A percentile compares a stretch with the other conserved stretches of the same genome.
These are phyloP conservation scores for Bucorvus abyssinicus DNA, from an alignment of 2,797 vertebrate species.

Conservation along the genomic window DNA sequence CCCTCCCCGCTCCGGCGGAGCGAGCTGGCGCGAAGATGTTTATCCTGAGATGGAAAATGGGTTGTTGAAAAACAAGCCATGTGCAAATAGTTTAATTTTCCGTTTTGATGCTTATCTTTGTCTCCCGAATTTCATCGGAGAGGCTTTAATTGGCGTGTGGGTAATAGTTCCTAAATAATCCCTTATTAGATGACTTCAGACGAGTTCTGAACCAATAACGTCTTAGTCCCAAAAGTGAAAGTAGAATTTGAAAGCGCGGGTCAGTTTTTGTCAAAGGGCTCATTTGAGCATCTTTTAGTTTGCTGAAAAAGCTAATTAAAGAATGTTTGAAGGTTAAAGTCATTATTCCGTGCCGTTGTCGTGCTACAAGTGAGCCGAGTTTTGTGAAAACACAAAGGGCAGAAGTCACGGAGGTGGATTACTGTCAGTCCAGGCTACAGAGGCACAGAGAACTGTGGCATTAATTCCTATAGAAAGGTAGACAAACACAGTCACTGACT, in stretches of 20 bases:
- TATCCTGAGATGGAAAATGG: conserved; percentile 50
- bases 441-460: conserved; percentile 51
- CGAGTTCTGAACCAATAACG: conserved; percentile 62
- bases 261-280: conserved; percentile 51
- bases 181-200: conserved; percentile 64
- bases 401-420: conserved; percentile 75
- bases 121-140: conserved; percentile 55
- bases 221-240: conserved; percentile 55
- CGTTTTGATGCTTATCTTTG: conserved; percentile 61
- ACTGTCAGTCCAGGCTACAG: conserved; percentile 67
- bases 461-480: conserved; percentile 76
- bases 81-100: conserved; percentile 64
- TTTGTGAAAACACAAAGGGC: conserved; percentile 67
- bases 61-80: conserved; percentile 61
- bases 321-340: conserved; percentile 74
- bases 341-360: conserved; percentile 73
- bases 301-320: conserved; percentile 50
- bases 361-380: conserved; percentile 60
- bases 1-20: conserved; percentile 8
- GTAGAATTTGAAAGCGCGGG: conserved; percentile 44
- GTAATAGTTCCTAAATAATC: conserved; percentile 61
- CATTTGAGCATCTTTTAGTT: conserved; percentile 51
- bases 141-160: conserved; percentile 57
- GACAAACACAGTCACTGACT: conserved; percentile 67
- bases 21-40: conserved; percentile 17